Conservation (phyloP, 2,888 invertebrate genomes). For the Hypselothyrea guttata region DNA sequence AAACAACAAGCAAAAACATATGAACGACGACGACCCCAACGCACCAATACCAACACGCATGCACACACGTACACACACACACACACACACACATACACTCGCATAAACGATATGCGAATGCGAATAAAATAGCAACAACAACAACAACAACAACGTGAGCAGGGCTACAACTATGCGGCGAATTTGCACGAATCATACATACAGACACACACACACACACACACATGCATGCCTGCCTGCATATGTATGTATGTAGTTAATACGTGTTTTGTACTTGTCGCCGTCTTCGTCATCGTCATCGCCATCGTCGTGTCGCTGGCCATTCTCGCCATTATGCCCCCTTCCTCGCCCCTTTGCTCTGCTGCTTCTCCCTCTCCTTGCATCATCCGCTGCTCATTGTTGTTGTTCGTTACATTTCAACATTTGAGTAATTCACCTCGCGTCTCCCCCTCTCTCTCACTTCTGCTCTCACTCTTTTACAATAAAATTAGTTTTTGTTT, state of each 20-base stretch:
- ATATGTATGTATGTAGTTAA: constrained; percentile 57
- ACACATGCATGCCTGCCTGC: constrained; percentile 16
- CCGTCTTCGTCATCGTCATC: constrained; percentile 61
- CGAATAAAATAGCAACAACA: constrained; percentile 71
- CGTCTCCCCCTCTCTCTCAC: neutral
- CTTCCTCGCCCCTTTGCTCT: constrained; percentile 25
- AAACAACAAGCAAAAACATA: constrained; percentile 72
- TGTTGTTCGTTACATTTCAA: constrained; percentile 29
- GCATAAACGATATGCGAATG: constrained; percentile 74
- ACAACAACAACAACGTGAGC: constrained; percentile 40
- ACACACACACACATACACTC: constrained; percentile 43
- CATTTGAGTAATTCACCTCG: constrained; percentile 16
- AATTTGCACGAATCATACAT: constrained; percentile 79
- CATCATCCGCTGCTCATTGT: constrained; percentile 43
- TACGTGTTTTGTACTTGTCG: constrained; percentile 78
- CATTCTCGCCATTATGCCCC: constrained; percentile 58
- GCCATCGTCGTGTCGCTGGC: constrained; percentile 35
- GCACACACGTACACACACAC: constrained; percentile 36
- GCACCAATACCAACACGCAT: constrained; percentile 43
- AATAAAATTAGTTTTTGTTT: constrained; percentile 1
- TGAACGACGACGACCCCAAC: constrained; percentile 60
- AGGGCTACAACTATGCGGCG: constrained; percentile 68
- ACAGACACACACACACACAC: constrained; percentile 64
- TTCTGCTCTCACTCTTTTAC: neutral
- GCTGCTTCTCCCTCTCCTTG: constrained; percentile 15